phyloP scores from a whole-genome alignment of 2,797 vertebrate species.

The Tympanoctomys barrerae region DNA sequence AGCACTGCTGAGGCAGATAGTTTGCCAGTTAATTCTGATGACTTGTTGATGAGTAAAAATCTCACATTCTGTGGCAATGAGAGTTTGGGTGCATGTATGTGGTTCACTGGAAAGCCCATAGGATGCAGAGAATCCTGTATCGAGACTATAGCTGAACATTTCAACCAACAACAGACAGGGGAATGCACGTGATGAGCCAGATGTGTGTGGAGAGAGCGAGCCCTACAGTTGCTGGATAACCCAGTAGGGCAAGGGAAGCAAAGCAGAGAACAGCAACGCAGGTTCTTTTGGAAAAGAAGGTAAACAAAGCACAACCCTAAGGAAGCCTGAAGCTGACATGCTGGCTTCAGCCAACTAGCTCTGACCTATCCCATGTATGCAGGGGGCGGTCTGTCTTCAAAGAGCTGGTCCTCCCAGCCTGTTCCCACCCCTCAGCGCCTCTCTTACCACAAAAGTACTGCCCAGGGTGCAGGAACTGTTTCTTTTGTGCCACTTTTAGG shows the following conservation, averaged over 20 bases:
- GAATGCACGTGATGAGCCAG: too few species aligned
- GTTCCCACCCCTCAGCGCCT: too few species aligned
- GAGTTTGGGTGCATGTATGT: background rate
- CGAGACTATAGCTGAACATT: slow-evolving; percentile 44
- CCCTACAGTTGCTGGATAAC: background rate
- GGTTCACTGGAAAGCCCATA: slow-evolving; percentile 38
- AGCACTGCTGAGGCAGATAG: background rate
- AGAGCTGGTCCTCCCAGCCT: background rate
- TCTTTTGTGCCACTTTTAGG: background rate
- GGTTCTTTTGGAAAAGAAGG: background rate
- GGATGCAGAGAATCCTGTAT: slow-evolving; percentile 17
- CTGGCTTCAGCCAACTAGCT: background rate
- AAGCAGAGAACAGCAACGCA: fast-evolving
- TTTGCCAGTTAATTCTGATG: slow-evolving; percentile 47
- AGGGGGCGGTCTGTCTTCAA: background rate
- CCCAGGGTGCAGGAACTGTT: background rate
- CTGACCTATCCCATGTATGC: background rate
- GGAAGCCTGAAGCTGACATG: background rate
- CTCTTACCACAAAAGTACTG: background rate
- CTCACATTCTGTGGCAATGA: slow-evolving; percentile 58
- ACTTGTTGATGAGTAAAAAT: slow-evolving; percentile 63
- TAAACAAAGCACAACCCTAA: background rate
- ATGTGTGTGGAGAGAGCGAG: too few species aligned
- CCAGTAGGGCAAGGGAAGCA: background rate
- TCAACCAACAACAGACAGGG: background rate